phyloP scores from a whole-genome alignment of 2,113 vertebrate species.

The Neolamprologus tretocephalus region DNA sequence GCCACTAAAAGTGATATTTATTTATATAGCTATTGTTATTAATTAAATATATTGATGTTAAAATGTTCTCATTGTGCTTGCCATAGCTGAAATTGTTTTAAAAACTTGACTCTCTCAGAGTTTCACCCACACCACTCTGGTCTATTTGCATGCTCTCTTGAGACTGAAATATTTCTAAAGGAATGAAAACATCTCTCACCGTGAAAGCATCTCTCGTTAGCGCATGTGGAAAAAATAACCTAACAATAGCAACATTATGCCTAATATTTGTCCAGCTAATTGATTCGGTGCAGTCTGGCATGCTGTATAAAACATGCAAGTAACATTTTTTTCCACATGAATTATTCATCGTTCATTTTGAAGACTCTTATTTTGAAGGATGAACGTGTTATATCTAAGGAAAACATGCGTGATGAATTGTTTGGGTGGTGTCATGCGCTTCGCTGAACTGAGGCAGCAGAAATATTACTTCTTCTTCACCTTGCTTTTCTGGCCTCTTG shows the following conservation, averaged over 20 bases:
- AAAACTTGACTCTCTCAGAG: not conserved
- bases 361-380: not conserved
- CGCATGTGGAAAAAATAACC: not conserved
- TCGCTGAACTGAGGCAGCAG: not conserved
- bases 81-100: not conserved
- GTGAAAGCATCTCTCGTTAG: not conserved
- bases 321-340: not conserved
- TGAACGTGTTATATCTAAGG: not conserved
- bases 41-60: not conserved
- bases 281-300: not conserved
- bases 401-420: not conserved
- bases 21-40: not conserved
- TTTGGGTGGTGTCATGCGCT: not conserved
- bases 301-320: not conserved
- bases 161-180: not conserved
- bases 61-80: not conserved
- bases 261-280: not conserved
- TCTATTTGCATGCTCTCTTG: not conserved
- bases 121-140: not conserved
- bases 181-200: not conserved
- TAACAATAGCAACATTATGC: not conserved
- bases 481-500: not conserved
- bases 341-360: not conserved
- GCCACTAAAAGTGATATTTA: not conserved
- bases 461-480: not conserved